Conservation (phyloP, 2,888 invertebrate species). For the Eupithecia vulgata region DNA sequence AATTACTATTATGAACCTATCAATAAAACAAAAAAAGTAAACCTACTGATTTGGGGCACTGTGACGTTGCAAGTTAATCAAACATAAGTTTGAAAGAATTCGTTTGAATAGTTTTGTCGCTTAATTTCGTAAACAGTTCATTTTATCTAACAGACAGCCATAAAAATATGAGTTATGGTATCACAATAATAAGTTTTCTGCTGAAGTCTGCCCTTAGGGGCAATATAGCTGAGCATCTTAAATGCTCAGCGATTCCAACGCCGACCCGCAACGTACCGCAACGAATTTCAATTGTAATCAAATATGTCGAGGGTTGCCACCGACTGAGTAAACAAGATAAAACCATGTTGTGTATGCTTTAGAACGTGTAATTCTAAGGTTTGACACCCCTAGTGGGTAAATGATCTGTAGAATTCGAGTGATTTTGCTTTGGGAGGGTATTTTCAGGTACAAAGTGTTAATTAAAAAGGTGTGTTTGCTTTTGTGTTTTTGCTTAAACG, state of each 20-base stretch:
- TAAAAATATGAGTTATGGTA: neutral
- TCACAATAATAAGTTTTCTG: conserved; percentile 3
- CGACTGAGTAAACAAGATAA: conserved; percentile 79
- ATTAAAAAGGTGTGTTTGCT: neutral
- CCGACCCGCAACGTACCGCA: conserved; percentile 34
- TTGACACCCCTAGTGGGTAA: conserved; percentile 62
- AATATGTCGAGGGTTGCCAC: conserved; percentile 66
- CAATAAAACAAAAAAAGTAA: too few relatives aligned
- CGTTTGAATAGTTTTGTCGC: neutral
- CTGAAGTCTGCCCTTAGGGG: neutral
- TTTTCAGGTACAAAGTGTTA: neutral
- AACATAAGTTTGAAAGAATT: neutral
- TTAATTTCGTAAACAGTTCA: neutral
- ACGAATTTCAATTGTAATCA: conserved; percentile 75
- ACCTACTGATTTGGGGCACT: neutral
- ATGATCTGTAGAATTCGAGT: conserved; percentile 37
- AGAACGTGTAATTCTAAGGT: conserved; percentile 51
- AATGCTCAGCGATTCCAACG: conserved; percentile 4
- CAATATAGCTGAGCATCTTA: conserved; percentile 12
- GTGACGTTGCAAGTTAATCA: neutral
- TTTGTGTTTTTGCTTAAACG: neutral
- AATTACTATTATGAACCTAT: too few relatives aligned
- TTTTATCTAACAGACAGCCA: neutral
- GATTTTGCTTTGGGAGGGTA: conserved; percentile 1
- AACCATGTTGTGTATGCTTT: conserved; percentile 63